A percentile compares a stretch with the other conserved stretches of the same genome.
Evolutionary conservation across 2,888 invertebrate species (phyloP).

Genomic region (Meloe dianella): DNA sequence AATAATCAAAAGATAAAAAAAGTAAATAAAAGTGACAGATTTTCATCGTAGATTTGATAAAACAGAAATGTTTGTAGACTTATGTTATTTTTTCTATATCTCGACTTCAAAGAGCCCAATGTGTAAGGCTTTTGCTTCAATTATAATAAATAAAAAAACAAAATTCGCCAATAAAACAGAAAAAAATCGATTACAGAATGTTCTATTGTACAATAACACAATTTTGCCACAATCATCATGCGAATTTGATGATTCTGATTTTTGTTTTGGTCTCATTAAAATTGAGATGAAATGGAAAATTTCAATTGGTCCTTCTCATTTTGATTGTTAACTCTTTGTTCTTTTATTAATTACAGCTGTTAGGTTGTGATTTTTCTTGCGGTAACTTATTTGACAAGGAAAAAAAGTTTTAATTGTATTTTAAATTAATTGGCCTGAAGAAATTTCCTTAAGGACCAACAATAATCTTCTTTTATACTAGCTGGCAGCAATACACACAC

Average conservation of each 20-base stretch:
- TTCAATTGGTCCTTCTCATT: constrained; percentile 1
- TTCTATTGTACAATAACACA: too few relatives aligned
- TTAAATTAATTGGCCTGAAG: constrained; percentile 24
- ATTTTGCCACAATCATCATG: constrained; percentile 17
- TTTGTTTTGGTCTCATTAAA: background rate
- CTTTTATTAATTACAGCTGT: background rate
- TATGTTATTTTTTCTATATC: background rate
- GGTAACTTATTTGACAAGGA: constrained; percentile 15
- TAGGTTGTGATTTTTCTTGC: background rate
- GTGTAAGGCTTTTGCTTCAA: background rate
- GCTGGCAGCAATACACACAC: background rate
- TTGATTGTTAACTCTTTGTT: constrained; percentile 10
- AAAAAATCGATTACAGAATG: background rate
- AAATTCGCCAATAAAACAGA: background rate
- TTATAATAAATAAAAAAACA: background rate
- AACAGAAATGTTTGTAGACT: background rate
- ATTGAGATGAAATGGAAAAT: background rate
- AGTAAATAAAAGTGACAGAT: constrained; percentile 22
- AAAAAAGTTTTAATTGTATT: constrained; percentile 20
- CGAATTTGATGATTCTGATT: constrained; percentile 23
- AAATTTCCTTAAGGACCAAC: constrained; percentile 26
- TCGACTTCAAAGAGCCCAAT: background rate
- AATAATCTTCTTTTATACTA: constrained; percentile 22
- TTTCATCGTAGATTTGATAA: constrained; percentile 19
- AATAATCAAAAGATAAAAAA: constrained; percentile 13